These are phyloP conservation scores for Laupala kohalensis DNA, from an alignment of 1,140 invertebrate species.

Conservation along the genomic window DNA sequence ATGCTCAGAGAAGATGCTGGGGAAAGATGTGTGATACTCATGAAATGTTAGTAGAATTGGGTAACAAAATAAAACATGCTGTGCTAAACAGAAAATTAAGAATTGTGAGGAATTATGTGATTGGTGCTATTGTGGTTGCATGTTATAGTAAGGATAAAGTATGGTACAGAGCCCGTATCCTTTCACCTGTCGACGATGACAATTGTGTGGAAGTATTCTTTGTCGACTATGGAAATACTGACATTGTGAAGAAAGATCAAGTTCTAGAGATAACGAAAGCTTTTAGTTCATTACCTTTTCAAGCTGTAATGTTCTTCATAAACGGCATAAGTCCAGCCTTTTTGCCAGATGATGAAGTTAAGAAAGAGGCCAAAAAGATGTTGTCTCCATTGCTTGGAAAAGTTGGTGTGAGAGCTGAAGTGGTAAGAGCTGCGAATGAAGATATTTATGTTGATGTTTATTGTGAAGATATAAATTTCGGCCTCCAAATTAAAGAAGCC, in stretches of 20 bases:
- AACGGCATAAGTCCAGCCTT: neutral
- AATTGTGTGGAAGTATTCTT: slow-evolving; percentile 31
- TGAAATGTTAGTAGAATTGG: neutral
- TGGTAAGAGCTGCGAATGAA: neutral
- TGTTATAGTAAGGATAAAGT: slow-evolving; percentile 22
- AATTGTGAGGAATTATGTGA: neutral
- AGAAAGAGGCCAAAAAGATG: neutral
- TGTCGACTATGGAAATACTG: slow-evolving; percentile 33
- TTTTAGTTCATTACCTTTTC: neutral
- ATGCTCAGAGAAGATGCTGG: neutral
- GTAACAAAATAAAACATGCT: neutral
- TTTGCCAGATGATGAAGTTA: neutral
- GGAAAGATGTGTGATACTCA: neutral
- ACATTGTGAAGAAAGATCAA: slow-evolving; percentile 15
- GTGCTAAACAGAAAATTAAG: neutral
- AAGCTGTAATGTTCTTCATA: neutral
- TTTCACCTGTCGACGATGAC: slow-evolving; percentile 22
- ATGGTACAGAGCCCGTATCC: slow-evolving; percentile 32
- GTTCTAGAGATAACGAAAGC: neutral
- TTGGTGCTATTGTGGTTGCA: slow-evolving; percentile 21
- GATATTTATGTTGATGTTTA: neutral
- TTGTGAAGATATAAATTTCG: neutral
- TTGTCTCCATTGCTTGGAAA: neutral
- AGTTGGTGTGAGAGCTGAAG: neutral
- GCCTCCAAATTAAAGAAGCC: too few relatives aligned